phyloP scores from a whole-genome alignment of 2,113 vertebrate species.

The Oenanthe oenanthe region DNA sequence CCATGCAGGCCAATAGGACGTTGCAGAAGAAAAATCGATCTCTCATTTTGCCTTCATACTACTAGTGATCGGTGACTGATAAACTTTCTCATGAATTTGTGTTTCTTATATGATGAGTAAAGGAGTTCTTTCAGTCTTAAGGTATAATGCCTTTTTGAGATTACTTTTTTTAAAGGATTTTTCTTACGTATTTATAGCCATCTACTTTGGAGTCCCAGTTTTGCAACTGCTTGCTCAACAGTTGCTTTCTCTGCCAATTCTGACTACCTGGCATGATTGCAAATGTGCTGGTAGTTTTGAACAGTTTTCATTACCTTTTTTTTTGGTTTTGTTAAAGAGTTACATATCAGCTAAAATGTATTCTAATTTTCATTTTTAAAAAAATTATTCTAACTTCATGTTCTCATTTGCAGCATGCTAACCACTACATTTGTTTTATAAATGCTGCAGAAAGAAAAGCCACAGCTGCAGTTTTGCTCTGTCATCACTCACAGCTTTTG shows the following conservation, averaged over 20 bases:
- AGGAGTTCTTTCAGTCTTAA: neutral
- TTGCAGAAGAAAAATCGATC: neutral
- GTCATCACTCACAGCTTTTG: slow-evolving; percentile 15
- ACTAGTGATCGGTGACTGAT: neutral
- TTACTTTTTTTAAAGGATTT: neutral
- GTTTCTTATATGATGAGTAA: neutral
- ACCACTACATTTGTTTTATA: neutral
- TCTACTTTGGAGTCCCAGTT: neutral
- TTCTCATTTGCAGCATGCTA: neutral
- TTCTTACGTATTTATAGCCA: neutral
- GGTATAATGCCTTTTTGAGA: neutral
- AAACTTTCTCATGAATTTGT: neutral
- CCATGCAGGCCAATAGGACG: neutral
- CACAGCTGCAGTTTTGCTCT: slow-evolving; percentile 54
- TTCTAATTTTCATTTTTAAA: neutral
- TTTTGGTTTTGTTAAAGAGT: neutral
- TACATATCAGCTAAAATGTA: neutral
- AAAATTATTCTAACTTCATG: neutral
- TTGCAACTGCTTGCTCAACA: neutral
- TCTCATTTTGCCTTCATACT: neutral
- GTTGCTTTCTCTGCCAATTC: neutral
- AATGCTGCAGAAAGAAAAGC: slow-evolving; percentile 10
- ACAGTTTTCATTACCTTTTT: neutral
- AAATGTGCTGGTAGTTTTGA: neutral
- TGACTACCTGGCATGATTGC: neutral